Base-by-base conservation (phyloP, 2,888 invertebrate species). In the Euspilapteryx auroguttella region DNA sequence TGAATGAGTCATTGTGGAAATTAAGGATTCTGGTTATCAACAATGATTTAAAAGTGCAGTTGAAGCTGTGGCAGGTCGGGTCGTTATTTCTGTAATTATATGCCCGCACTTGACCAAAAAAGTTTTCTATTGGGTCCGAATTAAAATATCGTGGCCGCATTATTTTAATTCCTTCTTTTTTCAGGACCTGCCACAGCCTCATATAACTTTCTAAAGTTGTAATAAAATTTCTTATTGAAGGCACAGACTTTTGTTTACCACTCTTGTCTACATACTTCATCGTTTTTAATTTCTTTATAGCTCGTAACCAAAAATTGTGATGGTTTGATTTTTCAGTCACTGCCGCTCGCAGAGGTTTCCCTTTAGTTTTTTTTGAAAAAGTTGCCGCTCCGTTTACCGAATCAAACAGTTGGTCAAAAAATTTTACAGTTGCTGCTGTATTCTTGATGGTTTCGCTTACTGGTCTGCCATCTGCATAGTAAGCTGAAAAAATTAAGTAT, bases 191-290 rank as follows among this genome's bases (percentile, higher is more conserved):
- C 32, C 32, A 35, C 27, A 36, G 2, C 15, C 32, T 30, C 15
- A 27, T 10, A n/a, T 27, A 31, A 29, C 35, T 37, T 33, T 36
- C 14, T 10, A 36, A 7, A n/a, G 35, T 34, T 4, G 21, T 20
- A 2, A 38, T 10, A 29, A 33, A 37, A 14, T 37, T 37, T 28
- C 25, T 34, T 29, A 39, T 21, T 20, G 28, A 28, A 21, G 36
- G 37, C 6, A 35, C 36, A 13, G 33, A 24, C 27, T 11, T 33
- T 27, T 34, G 17, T 30, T 27, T 29, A 7, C 30, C 27, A 12
- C 22, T 21, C 12, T 32, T 28, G 15, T 29, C 23, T 12, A 39
- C 12, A 31, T 26, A 34, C 23, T 28, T 33, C n/a, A 35, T 31
- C n/a, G 33, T 36, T 22, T 30, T 22, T 14, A 34, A 6, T 2